Base-by-base conservation (phyloP, 2,797 vertebrate genomes). In the Scarus forsteni region DNA sequence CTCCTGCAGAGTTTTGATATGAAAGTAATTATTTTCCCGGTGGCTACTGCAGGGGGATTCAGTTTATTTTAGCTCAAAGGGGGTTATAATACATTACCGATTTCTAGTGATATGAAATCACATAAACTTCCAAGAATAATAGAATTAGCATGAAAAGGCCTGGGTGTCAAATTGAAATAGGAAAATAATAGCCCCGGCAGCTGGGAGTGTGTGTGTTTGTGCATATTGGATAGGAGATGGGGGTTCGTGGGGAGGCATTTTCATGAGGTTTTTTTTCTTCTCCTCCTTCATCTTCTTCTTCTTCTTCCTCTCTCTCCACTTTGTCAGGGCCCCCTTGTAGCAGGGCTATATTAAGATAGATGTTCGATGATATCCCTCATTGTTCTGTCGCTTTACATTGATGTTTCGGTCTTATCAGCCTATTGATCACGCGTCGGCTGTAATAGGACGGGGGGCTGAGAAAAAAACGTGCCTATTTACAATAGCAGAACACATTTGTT, bases 1-100 rank as follows among this genome's bases (percentile, higher is more conserved):
- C 96, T 98, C 98, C 97, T 99, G 97, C 97, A 96, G 98, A 97
- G 98, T 98, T 98, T 98, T 98, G 98, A 99, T 99, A 99, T 99
- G 98, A 99, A 99, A 99, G 97, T 98, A 98, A 99, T 99, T 98
- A 99, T 99, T 99, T 98, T 99, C 97, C 96, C 97, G 96, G 96
- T 98, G 96, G 98, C 97, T 96, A 97, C 97, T 98, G 96, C 97
- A 95, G 96, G 96, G 92, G 89, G 96, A 97, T 98, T 96, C 96
- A 96, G 96, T 97, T 97, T 94, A 94, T 95, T 94, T 94, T 95
- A 94, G 97, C 97, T 97, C 96, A 97, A 97, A 98, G 97, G 98
- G 97, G 98, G 97, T 98, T 98, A 98, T 98, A 98, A 98, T 97
- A 98, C 97, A 98, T 98, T 98, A 98, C 97, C 97, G 97, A 99